Percentiles rank a stretch among this genome's conserved stretches.
These are phyloP conservation scores for Hapalemur alaotrensis DNA, from an alignment of 2,797 vertebrate genomes.

Conservation along the genomic window DNA sequence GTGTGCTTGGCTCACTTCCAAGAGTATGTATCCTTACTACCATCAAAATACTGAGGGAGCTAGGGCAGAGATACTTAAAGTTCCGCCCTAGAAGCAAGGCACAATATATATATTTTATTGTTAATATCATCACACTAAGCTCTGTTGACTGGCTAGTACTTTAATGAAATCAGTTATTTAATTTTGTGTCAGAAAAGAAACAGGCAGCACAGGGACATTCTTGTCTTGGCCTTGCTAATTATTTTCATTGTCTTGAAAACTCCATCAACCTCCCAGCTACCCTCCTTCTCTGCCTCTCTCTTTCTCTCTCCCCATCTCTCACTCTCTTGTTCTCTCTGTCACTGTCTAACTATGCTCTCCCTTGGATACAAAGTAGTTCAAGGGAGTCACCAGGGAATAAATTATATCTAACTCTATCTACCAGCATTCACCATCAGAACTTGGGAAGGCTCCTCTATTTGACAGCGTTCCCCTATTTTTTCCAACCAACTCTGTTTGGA, in stretches of 20 bases:
- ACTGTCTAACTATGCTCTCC: neutral
- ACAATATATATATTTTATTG: slow-evolving; percentile 10
- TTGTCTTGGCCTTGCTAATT: neutral
- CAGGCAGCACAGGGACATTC: neutral
- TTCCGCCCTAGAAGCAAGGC: neutral
- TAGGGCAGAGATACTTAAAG: slow-evolving; percentile 28
- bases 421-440: neutral
- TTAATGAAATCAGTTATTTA: slow-evolving; percentile 52
- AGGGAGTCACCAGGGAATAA: neutral
- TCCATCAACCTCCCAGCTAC: neutral
- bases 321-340: too few species aligned
- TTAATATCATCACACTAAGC: slow-evolving; percentile 24
- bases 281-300: neutral
- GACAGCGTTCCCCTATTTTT: neutral
- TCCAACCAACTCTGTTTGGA: neutral
- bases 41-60: slow-evolving; percentile 49
- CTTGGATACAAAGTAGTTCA: neutral
- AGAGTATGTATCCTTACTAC: neutral
- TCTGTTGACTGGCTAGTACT: slow-evolving; percentile 18
- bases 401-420: neutral
- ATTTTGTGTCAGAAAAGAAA: slow-evolving; percentile 30
- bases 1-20: slow-evolving; percentile 54
- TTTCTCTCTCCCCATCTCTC: neutral
- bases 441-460: neutral
- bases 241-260: neutral